Percentiles rank a stretch among this genome's conserved stretches.
These are phyloP conservation scores for Perognathus longimembris DNA, from an alignment of 2,113 vertebrate genomes.

Conservation along the genomic window DNA sequence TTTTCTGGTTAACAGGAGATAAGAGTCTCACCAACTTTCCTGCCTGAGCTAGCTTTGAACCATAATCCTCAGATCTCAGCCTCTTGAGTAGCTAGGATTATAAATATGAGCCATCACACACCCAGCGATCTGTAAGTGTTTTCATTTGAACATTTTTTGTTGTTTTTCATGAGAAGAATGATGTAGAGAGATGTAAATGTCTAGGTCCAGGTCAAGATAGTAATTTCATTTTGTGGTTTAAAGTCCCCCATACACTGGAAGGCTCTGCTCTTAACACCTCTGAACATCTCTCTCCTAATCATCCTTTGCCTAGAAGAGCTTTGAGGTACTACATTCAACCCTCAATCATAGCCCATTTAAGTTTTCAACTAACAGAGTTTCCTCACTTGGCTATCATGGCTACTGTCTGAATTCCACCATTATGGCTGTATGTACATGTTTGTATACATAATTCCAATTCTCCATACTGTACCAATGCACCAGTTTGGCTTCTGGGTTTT, in stretches of 20 bases:
- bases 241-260: neutral
- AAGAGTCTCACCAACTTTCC: too few relatives aligned
- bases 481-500: slow-evolving; percentile 11
- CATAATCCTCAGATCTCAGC: neutral
- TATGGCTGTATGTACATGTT: neutral
- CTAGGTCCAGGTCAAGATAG: neutral
- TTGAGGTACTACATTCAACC: neutral
- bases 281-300: neutral
- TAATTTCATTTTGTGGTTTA: neutral
- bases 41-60: too few relatives aligned
- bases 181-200: neutral
- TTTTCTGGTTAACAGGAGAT: too few relatives aligned
- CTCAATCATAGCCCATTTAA: neutral
- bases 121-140: neutral
- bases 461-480: neutral
- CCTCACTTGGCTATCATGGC: neutral
- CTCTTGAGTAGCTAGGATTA: neutral
- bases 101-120: neutral
- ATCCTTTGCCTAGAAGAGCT: neutral
- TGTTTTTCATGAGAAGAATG: neutral
- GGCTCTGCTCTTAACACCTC: neutral
- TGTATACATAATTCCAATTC: neutral
- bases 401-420: neutral
- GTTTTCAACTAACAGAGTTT: neutral
- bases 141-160: neutral